These are phyloP conservation scores for Montifringilla adamsi DNA, from an alignment of 2,113 vertebrate genomes.

Conservation along the genomic window DNA sequence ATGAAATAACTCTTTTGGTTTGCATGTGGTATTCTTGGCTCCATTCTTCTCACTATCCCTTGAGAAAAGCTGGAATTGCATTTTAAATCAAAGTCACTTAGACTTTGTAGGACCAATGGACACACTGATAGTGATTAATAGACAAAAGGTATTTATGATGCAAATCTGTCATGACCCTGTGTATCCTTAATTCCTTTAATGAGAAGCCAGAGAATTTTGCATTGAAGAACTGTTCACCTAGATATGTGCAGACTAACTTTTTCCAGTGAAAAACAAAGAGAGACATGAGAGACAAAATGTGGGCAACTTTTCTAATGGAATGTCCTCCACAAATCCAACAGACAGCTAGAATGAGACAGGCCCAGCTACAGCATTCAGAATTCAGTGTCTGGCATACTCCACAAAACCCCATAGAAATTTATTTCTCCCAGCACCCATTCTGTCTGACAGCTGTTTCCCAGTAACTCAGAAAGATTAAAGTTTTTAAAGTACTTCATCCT, in stretches of 20 bases:
- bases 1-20: background rate
- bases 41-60: background rate
- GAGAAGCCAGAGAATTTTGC: background rate
- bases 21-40: background rate
- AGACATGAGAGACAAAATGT: background rate
- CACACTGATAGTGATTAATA: background rate
- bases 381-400: background rate
- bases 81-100: slow-evolving; percentile 21
- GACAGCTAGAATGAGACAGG: rapidly evolving
- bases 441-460: background rate
- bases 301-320: background rate
- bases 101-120: background rate
- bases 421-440: background rate
- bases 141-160: background rate
- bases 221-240: background rate
- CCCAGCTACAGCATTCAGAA: background rate
- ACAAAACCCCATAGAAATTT: background rate
- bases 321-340: background rate
- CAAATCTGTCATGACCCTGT: background rate
- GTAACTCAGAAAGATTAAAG: background rate
- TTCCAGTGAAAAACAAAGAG: background rate
- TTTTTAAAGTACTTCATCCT: background rate
- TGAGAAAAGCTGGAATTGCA: background rate
- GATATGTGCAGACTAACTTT: background rate
- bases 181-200: background rate